These are phyloP conservation scores for Pachypsylla venusta DNA, from an alignment of 1,140 invertebrate species.

Conservation along the genomic window DNA sequence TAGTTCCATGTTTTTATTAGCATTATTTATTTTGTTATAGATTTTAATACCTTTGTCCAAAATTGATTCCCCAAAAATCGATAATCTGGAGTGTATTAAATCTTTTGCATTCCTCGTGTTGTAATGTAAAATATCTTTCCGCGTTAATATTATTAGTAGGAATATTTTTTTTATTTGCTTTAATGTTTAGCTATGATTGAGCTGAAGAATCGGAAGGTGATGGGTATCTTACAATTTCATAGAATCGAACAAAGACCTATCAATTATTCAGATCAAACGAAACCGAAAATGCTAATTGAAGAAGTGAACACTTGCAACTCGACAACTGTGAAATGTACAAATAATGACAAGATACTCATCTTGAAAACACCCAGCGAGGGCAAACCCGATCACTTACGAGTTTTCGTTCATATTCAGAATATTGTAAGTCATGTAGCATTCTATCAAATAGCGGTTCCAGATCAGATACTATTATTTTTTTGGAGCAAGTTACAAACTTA, in stretches of 20 bases:
- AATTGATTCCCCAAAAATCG: no score
- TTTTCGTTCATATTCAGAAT: not conserved
- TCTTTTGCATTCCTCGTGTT: no score
- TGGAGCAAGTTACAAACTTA: no score
- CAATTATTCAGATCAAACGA: not conserved
- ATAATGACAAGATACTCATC: not conserved
- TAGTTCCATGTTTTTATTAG: no score
- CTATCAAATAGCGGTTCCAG: no score
- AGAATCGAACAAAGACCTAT: slow-evolving; percentile 14
- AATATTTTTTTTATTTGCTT: not conserved
- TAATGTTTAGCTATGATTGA: slow-evolving; percentile 8
- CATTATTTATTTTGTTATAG: no score
- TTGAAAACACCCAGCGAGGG: slow-evolving; percentile 2
- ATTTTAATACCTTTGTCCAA: no score
- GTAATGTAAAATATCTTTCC: no score
- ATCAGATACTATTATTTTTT: no score
- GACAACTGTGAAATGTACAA: not conserved
- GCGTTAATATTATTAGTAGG: no score
- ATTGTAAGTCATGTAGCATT: no score
- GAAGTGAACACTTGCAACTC: not conserved
- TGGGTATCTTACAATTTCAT: slow-evolving; percentile 15
- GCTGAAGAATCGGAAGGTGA: slow-evolving; percentile 12
- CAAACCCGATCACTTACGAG: not conserved
- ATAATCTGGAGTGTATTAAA: no score
- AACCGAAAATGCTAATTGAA: not conserved